phyloP scores from a whole-genome alignment of 2,797 vertebrate species.

The Corythornis leucogaster region DNA sequence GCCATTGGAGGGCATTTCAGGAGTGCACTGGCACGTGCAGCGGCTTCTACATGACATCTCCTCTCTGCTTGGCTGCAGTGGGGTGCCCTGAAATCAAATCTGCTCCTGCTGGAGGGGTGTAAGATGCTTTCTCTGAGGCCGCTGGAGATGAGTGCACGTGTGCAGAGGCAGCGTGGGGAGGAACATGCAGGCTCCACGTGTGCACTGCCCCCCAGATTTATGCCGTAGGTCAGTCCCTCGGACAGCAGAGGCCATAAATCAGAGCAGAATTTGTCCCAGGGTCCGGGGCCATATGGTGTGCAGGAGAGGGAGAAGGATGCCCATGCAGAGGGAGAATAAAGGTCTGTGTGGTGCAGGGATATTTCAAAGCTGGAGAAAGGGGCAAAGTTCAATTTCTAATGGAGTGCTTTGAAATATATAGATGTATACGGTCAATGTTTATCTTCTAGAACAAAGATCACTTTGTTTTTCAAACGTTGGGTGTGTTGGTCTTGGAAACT shows the following conservation, averaged over 20 bases:
- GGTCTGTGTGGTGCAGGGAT: background rate
- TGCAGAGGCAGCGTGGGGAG: background rate
- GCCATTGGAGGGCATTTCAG: background rate
- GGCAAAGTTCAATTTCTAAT: conserved; percentile 66
- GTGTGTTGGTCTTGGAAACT: background rate
- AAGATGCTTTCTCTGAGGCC: background rate
- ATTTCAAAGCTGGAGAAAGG: conserved; percentile 63
- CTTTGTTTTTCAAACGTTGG: background rate
- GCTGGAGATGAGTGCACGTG: accelerated
- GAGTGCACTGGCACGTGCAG: background rate
- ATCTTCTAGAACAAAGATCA: conserved; percentile 39
- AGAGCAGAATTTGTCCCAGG: background rate
- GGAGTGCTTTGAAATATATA: conserved; percentile 53
- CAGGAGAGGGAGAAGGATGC: background rate
- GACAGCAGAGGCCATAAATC: conserved; percentile 27
- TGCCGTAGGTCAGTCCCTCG: background rate
- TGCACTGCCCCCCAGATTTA: background rate
- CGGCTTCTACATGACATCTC: accelerated
- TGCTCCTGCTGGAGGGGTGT: background rate
- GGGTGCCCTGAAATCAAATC: background rate
- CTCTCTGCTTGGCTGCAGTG: background rate
- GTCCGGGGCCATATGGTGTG: conserved; percentile 36
- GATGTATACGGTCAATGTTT: conserved; percentile 57
- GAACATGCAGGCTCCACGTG: background rate
- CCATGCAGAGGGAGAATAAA: background rate